phyloP scores from a whole-genome alignment of 2,888 invertebrate species.

The Tridacna gigas region DNA sequence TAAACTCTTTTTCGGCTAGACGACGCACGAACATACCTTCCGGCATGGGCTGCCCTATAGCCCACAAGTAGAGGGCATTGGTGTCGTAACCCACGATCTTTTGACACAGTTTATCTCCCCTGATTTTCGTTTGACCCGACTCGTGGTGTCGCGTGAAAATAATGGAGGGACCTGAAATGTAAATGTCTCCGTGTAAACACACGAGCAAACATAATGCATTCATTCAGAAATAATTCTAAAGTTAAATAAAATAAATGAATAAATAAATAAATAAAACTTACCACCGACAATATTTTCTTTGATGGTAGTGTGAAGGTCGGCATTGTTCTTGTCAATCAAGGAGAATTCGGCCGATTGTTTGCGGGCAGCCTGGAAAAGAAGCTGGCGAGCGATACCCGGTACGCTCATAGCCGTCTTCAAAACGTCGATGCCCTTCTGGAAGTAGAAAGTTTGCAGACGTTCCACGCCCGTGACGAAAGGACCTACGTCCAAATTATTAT shows the following conservation, averaged over 20 bases:
- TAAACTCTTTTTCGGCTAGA: conserved; percentile 38
- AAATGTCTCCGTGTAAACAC: too few relatives aligned
- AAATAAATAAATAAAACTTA: neutral
- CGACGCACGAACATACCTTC: conserved; percentile 39
- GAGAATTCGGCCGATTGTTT: conserved; percentile 43
- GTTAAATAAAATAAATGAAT: neutral
- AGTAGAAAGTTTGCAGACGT: conserved; percentile 57
- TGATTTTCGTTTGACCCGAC: conserved; percentile 29
- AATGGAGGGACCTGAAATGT: conserved; percentile 27
- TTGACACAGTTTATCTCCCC: conserved; percentile 31
- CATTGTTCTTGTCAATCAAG: conserved; percentile 52
- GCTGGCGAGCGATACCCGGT: conserved; percentile 57
- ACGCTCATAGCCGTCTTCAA: conserved; percentile 60
- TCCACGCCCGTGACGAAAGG: conserved; percentile 62
- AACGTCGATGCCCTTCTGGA: conserved; percentile 51
- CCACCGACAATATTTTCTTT: conserved; percentile 41
- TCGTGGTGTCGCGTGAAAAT: conserved; percentile 36
- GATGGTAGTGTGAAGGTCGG: conserved; percentile 47
- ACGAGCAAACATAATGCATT: neutral
- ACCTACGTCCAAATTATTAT: conserved; percentile 58
- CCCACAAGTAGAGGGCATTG: conserved; percentile 46
- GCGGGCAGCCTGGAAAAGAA: conserved; percentile 48
- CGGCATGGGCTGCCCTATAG: conserved; percentile 47
- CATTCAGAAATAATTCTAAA: neutral
- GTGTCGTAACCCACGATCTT: conserved; percentile 49